These are phyloP conservation scores for Enteromius argenteus DNA, from an alignment of 2,797 vertebrate species.

Conservation along the genomic window DNA sequence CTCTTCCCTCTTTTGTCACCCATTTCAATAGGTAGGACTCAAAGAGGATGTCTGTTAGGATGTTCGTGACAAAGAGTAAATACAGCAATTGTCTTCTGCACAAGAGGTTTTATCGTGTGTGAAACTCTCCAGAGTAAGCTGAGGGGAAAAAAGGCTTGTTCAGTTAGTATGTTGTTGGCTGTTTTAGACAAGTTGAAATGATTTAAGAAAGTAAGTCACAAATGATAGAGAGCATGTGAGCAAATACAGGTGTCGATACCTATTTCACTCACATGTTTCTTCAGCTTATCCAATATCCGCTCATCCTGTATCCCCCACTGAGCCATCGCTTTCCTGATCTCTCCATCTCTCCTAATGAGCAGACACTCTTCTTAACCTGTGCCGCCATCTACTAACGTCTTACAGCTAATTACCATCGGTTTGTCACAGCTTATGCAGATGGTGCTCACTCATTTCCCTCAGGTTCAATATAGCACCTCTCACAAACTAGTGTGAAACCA, in stretches of 20 bases:
- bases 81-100: constrained; percentile 52
- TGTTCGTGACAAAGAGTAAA: constrained; percentile 51
- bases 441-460: constrained; percentile 24
- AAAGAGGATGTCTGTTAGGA: constrained; percentile 57
- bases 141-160: not conserved
- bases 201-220: not conserved
- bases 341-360: constrained; percentile 54
- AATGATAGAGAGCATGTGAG: constrained; percentile 8
- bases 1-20: constrained; percentile 60
- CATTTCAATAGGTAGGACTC: constrained; percentile 58
- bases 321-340: constrained; percentile 42
- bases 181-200: not conserved
- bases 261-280: constrained; percentile 16
- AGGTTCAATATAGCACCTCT: constrained; percentile 19
- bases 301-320: constrained; percentile 38
- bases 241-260: constrained; percentile 31
- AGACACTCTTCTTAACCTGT: constrained; percentile 55
- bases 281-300: not conserved
- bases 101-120: constrained; percentile 52
- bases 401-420: constrained; percentile 56
- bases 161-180: not conserved
- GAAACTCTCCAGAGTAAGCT: constrained; percentile 37
- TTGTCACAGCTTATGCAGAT: constrained; percentile 60
- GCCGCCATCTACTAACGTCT: constrained; percentile 52
- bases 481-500: constrained; percentile 28